Conservation (phyloP, 2,113 vertebrate species). For the Hypomesus transpacificus region DNA sequence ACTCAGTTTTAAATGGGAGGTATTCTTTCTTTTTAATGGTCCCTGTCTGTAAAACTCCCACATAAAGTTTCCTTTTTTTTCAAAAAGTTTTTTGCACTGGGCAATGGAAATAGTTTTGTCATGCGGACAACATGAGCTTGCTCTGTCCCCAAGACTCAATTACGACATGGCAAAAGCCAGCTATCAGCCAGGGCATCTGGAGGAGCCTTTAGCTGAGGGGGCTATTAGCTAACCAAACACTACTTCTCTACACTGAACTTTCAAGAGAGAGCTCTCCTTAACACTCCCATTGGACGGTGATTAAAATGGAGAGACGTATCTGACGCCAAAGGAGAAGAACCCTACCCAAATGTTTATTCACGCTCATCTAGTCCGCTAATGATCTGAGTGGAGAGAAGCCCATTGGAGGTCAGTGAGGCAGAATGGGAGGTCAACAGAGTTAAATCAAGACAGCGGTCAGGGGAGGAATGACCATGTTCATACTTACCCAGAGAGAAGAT, state of each 20-base stretch:
- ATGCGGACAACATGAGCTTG: conserved; percentile 41
- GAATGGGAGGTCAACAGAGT: neutral
- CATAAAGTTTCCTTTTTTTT: conserved; percentile 31
- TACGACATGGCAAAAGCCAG: conserved; percentile 53
- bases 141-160: conserved; percentile 50
- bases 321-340: neutral
- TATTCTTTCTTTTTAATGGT: conserved; percentile 53
- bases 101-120: conserved; percentile 47
- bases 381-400: neutral
- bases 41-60: conserved; percentile 40
- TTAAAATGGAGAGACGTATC: too few species aligned
- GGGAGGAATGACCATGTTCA: neutral
- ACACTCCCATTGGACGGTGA: neutral
- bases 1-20: conserved; percentile 41
- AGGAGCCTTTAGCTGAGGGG: conserved; percentile 26
- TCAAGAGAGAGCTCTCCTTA: neutral
- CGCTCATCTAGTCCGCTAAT: neutral
- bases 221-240: conserved; percentile 12
- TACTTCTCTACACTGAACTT: neutral
- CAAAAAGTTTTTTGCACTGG: conserved; percentile 41
- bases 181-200: conserved; percentile 56
- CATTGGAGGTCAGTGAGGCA: neutral
- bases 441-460: neutral
- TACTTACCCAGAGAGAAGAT: conserved; percentile 92
- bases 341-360: neutral